Conservation (phyloP, 2,797 vertebrate genomes). For the Columba guinea region DNA sequence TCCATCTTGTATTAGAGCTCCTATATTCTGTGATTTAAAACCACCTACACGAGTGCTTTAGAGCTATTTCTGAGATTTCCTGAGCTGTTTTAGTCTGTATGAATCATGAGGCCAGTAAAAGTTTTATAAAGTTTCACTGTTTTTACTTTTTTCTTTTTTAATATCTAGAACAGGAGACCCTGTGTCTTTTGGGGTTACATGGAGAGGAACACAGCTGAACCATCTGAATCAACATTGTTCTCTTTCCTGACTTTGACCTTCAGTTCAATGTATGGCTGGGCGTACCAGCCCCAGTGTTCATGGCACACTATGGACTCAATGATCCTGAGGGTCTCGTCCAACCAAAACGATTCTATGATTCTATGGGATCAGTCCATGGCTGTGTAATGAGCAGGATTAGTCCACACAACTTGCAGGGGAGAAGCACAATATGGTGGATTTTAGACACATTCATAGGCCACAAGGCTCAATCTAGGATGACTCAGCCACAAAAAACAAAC, state of each 20-base stretch:
- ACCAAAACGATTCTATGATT: too few species aligned
- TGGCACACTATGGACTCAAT: not conserved
- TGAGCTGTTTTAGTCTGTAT: not conserved
- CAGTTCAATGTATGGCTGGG: not conserved
- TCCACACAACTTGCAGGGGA: not conserved
- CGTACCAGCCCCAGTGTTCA: rapidly evolving
- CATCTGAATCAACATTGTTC: not conserved
- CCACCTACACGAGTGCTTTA: not conserved
- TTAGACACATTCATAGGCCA: not conserved
- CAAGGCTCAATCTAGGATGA: not conserved
- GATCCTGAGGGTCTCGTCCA: too few species aligned
- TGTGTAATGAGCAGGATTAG: rapidly evolving
- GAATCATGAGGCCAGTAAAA: slow-evolving; percentile 2
- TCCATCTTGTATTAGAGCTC: not conserved
- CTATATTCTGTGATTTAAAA: slow-evolving; percentile 52
- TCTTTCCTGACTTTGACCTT: not conserved
- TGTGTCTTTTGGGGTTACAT: not conserved
- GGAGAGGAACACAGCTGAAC: not conserved
- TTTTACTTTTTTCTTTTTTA: not conserved
- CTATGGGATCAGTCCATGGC: not conserved
- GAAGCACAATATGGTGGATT: not conserved
- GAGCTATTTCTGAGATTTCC: slow-evolving; percentile 9
- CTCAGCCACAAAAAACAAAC: not conserved
- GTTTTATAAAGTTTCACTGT: not conserved
- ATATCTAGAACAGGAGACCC: not conserved